Percentiles rank a stretch among this genome's conserved stretches.
Conservation (phyloP, 1,140 invertebrate genomes). For the Bacillus rossius region DNA sequence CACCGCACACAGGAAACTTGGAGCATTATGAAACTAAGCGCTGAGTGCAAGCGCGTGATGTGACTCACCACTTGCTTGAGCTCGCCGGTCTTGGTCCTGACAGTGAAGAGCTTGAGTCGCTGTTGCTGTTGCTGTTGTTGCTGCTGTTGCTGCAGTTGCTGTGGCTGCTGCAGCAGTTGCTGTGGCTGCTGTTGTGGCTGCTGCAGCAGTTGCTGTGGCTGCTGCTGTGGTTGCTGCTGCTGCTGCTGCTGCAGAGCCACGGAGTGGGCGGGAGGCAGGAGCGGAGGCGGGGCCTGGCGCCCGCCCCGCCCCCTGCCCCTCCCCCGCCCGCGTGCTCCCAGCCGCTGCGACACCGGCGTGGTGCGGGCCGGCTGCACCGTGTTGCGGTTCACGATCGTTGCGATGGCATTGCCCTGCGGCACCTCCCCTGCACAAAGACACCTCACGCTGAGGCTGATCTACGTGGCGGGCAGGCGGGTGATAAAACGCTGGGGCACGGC, state of each 20-base stretch:
- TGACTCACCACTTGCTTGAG: too few relatives aligned
- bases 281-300: background rate
- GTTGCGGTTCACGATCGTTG: conserved; percentile 20
- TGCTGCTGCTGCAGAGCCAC: background rate
- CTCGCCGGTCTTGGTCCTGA: too few relatives aligned
- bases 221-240: too few relatives aligned
- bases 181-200: background rate
- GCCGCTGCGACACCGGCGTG: too few relatives aligned
- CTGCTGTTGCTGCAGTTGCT: background rate
- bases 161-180: background rate
- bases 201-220: background rate
- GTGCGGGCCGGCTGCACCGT: background rate
- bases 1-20: too few relatives aligned
- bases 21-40: too few relatives aligned
- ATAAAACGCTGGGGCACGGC: too few relatives aligned
- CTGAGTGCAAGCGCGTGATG: too few relatives aligned
- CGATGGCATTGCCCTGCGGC: conserved; percentile 20
- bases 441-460: background rate
- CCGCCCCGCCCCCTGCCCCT: too few relatives aligned
- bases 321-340: too few relatives aligned
- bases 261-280: background rate
- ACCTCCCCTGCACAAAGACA: background rate
- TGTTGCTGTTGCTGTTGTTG: background rate
- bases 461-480: too few relatives aligned
- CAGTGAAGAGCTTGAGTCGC: background rate